Percentiles rank a stretch among this genome's conserved stretches.
These are phyloP conservation scores for Phalacrocorax aristotelis DNA, from an alignment of 2,113 vertebrate species.

Conservation along the genomic window DNA sequence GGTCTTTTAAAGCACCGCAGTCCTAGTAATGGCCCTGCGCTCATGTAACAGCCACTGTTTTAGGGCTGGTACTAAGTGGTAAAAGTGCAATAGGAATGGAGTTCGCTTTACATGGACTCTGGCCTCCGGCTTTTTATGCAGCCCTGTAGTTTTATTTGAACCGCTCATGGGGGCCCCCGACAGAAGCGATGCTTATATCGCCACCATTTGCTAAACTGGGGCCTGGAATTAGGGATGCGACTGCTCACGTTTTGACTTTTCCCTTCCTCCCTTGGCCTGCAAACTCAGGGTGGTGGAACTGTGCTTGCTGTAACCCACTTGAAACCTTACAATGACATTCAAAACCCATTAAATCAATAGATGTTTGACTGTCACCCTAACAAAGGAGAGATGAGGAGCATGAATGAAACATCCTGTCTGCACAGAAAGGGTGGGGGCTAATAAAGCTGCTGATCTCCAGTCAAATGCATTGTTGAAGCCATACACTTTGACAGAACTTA, in stretches of 20 bases:
- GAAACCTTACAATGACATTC: not conserved
- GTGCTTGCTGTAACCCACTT: not conserved
- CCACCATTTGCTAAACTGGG: fast-evolving
- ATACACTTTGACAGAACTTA: not conserved
- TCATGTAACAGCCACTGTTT: fast-evolving
- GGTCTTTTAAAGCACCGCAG: not conserved
- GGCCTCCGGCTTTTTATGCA: not conserved
- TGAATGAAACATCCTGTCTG: not conserved
- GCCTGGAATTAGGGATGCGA: not conserved
- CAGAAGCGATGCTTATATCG: fast-evolving
- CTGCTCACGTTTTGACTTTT: not conserved
- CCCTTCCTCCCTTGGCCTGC: not conserved
- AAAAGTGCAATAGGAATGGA: fast-evolving
- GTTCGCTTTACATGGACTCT: not conserved
- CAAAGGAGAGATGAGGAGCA: too few relatives aligned
- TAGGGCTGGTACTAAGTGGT: not conserved
- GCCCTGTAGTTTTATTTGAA: not conserved
- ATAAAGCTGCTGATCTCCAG: not conserved
- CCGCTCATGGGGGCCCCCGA: not conserved
- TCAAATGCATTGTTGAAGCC: not conserved
- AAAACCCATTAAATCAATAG: not conserved
- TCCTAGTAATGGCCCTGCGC: not conserved
- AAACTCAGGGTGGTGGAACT: not conserved
- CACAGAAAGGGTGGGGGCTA: not conserved
- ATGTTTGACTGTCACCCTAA: not conserved